A percentile compares a stretch with the other conserved stretches of the same genome.
Evolutionary conservation across 30 jellyfish, hydroid and myxozoan species (phyloP).

Genomic region (Clytia hemisphaerica): DNA sequence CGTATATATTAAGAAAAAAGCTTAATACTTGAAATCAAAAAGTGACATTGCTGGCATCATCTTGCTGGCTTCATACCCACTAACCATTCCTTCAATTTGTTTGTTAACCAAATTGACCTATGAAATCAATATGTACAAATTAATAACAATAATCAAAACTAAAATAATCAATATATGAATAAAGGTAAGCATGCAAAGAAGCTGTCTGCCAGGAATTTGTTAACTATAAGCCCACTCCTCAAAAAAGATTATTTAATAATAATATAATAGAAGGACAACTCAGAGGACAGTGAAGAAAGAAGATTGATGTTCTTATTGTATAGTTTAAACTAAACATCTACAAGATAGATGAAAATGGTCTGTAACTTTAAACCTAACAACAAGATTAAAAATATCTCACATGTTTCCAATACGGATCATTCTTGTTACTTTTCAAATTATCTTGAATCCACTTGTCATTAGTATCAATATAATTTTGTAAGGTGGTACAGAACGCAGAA

Average conservation of each 20-base stretch:
- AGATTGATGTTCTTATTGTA: background rate
- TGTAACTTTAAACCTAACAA: background rate
- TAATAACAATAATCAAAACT: too few species aligned
- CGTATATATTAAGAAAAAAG: too few species aligned
- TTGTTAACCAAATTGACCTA: conserved; percentile 60
- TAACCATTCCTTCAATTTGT: conserved; percentile 55
- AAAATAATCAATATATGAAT: too few species aligned
- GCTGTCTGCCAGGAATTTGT: too few species aligned
- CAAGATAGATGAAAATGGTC: background rate
- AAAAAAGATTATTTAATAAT: too few species aligned
- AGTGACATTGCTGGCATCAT: too few species aligned
- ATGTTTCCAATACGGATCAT: conserved; percentile 62
- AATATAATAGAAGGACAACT: background rate
- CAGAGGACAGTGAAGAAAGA: background rate
- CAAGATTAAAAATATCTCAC: conserved; percentile 18
- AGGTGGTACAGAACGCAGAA: conserved; percentile 49
- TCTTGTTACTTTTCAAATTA: conserved; percentile 9
- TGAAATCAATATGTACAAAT: too few species aligned
- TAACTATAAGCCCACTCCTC: too few species aligned
- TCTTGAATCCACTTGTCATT: conserved; percentile 41
- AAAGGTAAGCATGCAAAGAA: too few species aligned
- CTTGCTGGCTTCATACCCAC: conserved; percentile 60
- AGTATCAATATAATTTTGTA: conserved; percentile 33
- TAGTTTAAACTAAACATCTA: background rate
- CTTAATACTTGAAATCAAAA: too few species aligned